These are phyloP conservation scores for Chloroceryle aenea DNA, from an alignment of 2,113 vertebrate genomes.

Conservation along the genomic window DNA sequence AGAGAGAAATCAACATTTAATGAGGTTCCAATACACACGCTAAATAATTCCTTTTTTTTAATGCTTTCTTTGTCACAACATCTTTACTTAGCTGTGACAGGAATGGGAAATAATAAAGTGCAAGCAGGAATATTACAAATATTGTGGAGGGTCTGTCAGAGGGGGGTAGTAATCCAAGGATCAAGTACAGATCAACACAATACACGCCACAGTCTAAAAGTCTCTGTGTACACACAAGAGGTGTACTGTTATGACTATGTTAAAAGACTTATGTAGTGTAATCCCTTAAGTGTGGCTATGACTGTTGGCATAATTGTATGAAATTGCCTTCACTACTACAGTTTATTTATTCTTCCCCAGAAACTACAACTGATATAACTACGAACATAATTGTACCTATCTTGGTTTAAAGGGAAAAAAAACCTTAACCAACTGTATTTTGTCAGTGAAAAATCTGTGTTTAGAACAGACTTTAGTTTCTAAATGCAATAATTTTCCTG, in stretches of 20 bases:
- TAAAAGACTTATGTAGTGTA: not conserved
- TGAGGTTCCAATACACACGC: not conserved
- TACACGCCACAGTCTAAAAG: not conserved
- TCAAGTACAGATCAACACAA: not conserved
- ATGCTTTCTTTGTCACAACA: not conserved
- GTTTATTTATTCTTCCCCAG: not conserved
- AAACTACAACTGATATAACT: not conserved
- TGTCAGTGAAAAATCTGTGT: not conserved
- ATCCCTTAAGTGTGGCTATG: not conserved
- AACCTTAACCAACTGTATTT: not conserved
- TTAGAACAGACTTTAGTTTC: not conserved
- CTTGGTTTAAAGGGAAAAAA: not conserved
- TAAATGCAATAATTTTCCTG: not conserved
- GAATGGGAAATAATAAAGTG: not conserved
- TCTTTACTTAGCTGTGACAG: not conserved
- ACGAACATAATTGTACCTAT: not conserved
- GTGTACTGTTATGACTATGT: not conserved
- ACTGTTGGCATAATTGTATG: not conserved
- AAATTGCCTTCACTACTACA: not conserved
- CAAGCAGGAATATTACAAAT: not conserved
- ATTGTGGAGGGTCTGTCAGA: not conserved
- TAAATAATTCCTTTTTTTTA: not conserved
- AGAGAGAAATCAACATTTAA: not conserved
- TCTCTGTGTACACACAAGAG: not conserved
- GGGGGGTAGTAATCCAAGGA: not conserved